phyloP scores from a whole-genome alignment of 1,140 invertebrate species.

The Drosophila obscura region DNA sequence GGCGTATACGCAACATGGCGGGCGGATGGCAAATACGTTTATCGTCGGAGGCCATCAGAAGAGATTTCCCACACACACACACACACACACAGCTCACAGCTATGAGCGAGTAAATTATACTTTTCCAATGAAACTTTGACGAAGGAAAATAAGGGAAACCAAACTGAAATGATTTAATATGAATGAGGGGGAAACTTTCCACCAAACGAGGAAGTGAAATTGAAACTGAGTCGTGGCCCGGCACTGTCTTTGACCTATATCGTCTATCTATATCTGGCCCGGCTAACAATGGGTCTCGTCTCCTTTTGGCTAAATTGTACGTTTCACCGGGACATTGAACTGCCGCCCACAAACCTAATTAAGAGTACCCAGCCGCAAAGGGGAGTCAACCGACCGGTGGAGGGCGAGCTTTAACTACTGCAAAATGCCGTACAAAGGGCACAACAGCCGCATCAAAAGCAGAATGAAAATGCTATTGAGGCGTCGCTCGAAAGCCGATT shows the following conservation, averaged over 20 bases:
- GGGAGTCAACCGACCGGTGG: conserved; percentile 26
- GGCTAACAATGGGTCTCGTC: conserved; percentile 16
- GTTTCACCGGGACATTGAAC: conserved; percentile 36
- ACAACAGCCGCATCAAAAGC: conserved; percentile 47
- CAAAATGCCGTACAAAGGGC: conserved; percentile 37
- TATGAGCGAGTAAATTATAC: too few species aligned
- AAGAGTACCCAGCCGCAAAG: conserved; percentile 29
- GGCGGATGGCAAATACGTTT: conserved; percentile 33
- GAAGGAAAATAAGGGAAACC: too few species aligned
- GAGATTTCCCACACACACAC: conserved; percentile 16
- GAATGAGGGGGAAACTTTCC: too few species aligned
- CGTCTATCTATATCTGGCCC: conserved; percentile 19
- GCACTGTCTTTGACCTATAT: not conserved
- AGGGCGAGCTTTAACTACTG: conserved; percentile 38
- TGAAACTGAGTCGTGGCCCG: too few species aligned
- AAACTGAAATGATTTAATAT: too few species aligned
- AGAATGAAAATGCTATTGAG: conserved; percentile 48
- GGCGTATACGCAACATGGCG: conserved; percentile 56
- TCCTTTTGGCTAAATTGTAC: conserved; percentile 13
- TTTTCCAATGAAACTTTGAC: too few species aligned
- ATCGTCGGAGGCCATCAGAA: conserved; percentile 23
- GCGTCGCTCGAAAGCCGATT: conserved; percentile 71
- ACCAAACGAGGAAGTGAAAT: too few species aligned
- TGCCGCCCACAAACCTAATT: conserved; percentile 64
- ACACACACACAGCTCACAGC: conserved; percentile 6